Evolutionary conservation across 2,113 vertebrate genomes (phyloP).

Genomic region (Lipotes vexillifer): DNA sequence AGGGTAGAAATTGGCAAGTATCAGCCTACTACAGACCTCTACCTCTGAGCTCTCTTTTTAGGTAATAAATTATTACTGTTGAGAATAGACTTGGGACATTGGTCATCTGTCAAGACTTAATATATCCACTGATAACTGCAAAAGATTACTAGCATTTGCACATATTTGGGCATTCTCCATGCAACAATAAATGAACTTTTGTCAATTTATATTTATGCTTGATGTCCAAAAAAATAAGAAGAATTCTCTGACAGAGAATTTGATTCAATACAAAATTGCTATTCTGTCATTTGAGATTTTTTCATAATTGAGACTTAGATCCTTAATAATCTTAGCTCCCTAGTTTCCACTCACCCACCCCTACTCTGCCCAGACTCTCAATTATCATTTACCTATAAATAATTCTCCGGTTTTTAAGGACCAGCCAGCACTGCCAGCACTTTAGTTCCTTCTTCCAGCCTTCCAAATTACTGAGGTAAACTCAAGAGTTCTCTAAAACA

Average conservation of each 20-base stretch:
- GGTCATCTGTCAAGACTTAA: not conserved
- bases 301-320: not conserved
- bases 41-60: not conserved
- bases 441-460: not conserved
- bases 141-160: not conserved
- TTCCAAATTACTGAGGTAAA: not conserved
- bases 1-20: not conserved
- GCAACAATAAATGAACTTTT: constrained; percentile 14
- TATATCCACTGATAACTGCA: not conserved
- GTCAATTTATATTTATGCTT: constrained; percentile 33
- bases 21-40: not conserved
- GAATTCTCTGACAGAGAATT: not conserved
- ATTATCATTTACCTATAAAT: not conserved
- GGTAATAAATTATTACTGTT: not conserved
- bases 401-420: not conserved
- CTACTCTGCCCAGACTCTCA: not conserved
- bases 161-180: not conserved
- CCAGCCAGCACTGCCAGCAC: not conserved
- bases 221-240: not conserved
- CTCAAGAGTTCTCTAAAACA: not conserved
- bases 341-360: not conserved
- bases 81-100: not conserved
- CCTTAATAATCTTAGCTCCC: not conserved
- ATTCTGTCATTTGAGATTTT: not conserved
- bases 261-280: constrained; percentile 5